Conservation (phyloP, 2,797 vertebrate species). For the Helarctos malayanus region DNA sequence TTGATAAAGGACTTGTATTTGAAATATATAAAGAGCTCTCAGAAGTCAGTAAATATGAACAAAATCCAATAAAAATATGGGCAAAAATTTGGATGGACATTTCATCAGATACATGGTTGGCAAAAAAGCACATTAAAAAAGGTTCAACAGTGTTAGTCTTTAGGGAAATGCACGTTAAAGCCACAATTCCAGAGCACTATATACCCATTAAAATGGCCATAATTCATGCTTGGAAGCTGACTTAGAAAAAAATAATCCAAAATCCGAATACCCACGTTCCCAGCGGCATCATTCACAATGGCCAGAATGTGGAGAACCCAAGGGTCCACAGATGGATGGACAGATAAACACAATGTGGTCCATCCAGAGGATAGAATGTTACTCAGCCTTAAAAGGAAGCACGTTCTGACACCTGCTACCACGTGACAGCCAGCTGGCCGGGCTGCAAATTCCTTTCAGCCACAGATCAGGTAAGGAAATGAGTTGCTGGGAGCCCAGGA, state of each 20-base stretch:
- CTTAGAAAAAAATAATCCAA: not conserved
- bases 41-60: not conserved
- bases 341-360: rapidly evolving
- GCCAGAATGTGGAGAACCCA: not conserved
- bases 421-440: rapidly evolving
- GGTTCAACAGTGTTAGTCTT: rapidly evolving
- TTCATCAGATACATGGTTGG: not conserved
- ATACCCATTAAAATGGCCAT: rapidly evolving
- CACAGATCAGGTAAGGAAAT: not conserved
- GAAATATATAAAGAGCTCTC: not conserved
- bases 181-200: rapidly evolving
- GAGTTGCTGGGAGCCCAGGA: rapidly evolving
- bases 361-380: rapidly evolving
- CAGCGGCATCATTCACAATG: rapidly evolving
- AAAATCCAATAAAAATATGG: not conserved
- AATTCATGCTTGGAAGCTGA: not conserved
- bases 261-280: not conserved
- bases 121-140: rapidly evolving
- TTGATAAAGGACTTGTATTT: not conserved
- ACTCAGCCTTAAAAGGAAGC: not conserved
- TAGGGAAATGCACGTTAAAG: not conserved
- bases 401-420: no score
- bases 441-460: rapidly evolving
- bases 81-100: no score
- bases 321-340: rapidly evolving